A percentile compares a stretch with the other conserved stretches of the same genome.
Conservation (phyloP, 2,797 vertebrate species). For the Streptopelia turtur region DNA sequence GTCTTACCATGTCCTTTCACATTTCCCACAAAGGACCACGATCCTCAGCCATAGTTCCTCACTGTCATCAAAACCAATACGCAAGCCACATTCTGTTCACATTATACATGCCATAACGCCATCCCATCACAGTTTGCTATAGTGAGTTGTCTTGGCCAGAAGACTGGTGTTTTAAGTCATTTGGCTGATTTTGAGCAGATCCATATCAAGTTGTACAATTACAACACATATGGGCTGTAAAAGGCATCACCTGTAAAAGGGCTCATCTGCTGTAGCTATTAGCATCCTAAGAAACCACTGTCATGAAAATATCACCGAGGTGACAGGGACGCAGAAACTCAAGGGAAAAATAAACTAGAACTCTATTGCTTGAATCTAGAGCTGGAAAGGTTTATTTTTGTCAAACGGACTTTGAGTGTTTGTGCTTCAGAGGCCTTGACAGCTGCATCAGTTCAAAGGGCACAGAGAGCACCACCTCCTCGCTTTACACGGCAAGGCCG, state of each 20-base stretch:
- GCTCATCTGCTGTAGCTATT: neutral
- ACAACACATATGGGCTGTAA: neutral
- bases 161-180: neutral
- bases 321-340: neutral
- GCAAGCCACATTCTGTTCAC: neutral
- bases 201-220: neutral
- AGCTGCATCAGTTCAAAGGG: conserved; percentile 32
- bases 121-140: neutral
- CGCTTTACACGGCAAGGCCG: neutral
- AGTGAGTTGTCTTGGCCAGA: neutral
- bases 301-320: neutral
- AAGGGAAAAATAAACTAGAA: neutral
- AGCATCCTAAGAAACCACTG: neutral
- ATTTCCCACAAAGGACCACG: neutral
- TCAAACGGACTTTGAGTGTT: neutral
- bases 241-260: neutral
- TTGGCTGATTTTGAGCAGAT: neutral
- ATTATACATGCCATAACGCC: neutral
- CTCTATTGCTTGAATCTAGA: neutral
- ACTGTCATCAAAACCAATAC: neutral
- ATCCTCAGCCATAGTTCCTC: neutral
- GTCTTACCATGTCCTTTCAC: neutral
- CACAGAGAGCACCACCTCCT: conserved; percentile 8
- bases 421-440: neutral
- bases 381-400: neutral